phyloP scores from a whole-genome alignment of 2,888 invertebrate genomes.

The Hyles lineata region DNA sequence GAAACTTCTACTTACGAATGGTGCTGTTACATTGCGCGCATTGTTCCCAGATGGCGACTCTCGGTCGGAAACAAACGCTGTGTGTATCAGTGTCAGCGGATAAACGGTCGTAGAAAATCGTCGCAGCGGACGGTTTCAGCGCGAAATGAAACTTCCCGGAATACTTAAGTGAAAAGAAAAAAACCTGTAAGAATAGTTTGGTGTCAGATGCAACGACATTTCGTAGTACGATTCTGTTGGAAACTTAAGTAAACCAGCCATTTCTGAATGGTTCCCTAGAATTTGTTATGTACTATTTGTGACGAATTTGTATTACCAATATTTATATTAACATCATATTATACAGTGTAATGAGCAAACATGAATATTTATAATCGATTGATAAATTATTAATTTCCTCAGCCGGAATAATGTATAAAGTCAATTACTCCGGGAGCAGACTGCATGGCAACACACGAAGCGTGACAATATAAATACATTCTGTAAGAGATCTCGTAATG shows the following conservation, averaged over 20 bases:
- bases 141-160: conserved; percentile 72
- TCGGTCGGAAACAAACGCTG: conserved; percentile 52
- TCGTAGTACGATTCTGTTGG: conserved; percentile 66
- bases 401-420: conserved; percentile 25
- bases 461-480: conserved; percentile 32
- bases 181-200: conserved; percentile 67
- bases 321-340: background rate
- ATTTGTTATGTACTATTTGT: conserved; percentile 25
- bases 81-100: conserved; percentile 68
- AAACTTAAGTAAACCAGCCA: conserved; percentile 60
- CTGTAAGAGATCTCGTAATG: background rate
- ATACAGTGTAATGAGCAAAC: background rate
- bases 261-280: conserved; percentile 48
- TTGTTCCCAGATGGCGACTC: conserved; percentile 59
- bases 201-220: conserved; percentile 79
- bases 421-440: background rate
- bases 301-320: background rate
- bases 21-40: conserved; percentile 58
- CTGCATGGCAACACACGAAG: conserved; percentile 3
- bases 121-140: conserved; percentile 56
- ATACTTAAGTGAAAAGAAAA: conserved; percentile 72
- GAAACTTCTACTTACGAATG: conserved; percentile 54
- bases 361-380: background rate
- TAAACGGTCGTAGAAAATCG: conserved; percentile 59
- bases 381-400: conserved; percentile 18